Evolutionary conservation across 2,888 invertebrate species (phyloP), one percentile per base, ranked within the genome.

Genomic region (Dolichopus griseipennis): DNA sequence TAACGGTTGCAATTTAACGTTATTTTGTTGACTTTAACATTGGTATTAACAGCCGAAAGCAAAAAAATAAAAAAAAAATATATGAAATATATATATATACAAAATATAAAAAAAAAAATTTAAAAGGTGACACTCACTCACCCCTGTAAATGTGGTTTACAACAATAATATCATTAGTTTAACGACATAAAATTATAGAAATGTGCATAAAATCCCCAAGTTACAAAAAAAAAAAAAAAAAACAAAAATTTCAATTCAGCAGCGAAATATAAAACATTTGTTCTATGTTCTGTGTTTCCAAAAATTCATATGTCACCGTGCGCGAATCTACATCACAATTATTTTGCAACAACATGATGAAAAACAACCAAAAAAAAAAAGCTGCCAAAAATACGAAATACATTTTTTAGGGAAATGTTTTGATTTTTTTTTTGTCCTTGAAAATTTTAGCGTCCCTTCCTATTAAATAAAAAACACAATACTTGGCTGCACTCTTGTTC

Each of bases 381-480:
- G n/a, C 8, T 52, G 52, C 52, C 52, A 52, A 52, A 52, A 41
- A 41, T 6, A 9, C n/a, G n/a, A 15, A 52, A 52, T 52, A n/a
- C 6, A n/a, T 52, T 52, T 52, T 52, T 52, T 52, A 12, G 52
- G 52, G n/a, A n/a, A n/a, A 5, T 52, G 9, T 18, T 52, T 52
- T 52, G 52, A 18, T 52, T 52, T n/a, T 52, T 52, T 52, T 52
- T 52, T 52, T 52, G 52, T 18, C 52, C 52, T 52, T 52, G 52
- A 52, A 52, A 37, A 15, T 52, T 18, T 52, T 52, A 9, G 15
- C 52, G 6, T 52, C 15, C n/a, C 15, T 12, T 37, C 37, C 37
- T 9, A 52, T 52, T 8, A 8, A 37, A 37, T 5, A 37, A 37
- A 37, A 12, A 37, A 12, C 37, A 37, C 15, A 12, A 12, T 15